These are phyloP conservation scores for Taeniopygia guttata DNA, from an alignment of 2,797 vertebrate species.

Conservation along the genomic window DNA sequence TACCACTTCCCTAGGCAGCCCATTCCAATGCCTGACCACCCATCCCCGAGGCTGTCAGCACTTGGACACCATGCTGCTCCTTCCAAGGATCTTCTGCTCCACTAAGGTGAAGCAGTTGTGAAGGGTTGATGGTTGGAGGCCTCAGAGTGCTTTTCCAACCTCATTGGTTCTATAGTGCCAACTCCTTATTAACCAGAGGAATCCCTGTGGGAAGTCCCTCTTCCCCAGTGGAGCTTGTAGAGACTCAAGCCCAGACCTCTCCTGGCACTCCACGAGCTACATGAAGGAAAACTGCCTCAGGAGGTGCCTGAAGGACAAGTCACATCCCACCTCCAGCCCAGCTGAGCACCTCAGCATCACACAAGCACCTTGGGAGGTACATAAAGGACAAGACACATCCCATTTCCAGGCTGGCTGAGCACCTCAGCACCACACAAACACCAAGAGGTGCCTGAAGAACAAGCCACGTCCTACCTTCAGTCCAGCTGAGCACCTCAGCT, in stretches of 20 bases:
- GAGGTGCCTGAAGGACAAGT: not conserved
- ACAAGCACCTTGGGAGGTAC: not conserved
- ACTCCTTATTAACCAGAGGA: not conserved
- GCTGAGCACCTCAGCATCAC: not conserved
- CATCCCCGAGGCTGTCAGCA: not conserved
- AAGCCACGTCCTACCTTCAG: not conserved
- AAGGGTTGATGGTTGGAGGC: not conserved
- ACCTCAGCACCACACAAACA: not conserved
- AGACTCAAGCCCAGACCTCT: not conserved
- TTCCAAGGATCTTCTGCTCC: not conserved
- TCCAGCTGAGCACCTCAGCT: not conserved
- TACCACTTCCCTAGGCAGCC: not conserved
- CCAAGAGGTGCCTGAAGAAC: not conserved
- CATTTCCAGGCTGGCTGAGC: not conserved
- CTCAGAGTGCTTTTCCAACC: not conserved
- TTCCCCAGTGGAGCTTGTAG: not conserved
- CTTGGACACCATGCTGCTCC: accelerated
- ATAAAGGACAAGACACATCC: not conserved
- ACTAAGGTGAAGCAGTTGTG: accelerated
- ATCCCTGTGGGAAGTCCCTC: not conserved
- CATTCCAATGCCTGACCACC: not conserved
- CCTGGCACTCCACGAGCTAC: not conserved
- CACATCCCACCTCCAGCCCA: not conserved
- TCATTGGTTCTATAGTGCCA: not conserved
- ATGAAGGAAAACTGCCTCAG: not conserved